Conservation (phyloP, 2,113 vertebrate genomes). For the Gavia stellata region DNA sequence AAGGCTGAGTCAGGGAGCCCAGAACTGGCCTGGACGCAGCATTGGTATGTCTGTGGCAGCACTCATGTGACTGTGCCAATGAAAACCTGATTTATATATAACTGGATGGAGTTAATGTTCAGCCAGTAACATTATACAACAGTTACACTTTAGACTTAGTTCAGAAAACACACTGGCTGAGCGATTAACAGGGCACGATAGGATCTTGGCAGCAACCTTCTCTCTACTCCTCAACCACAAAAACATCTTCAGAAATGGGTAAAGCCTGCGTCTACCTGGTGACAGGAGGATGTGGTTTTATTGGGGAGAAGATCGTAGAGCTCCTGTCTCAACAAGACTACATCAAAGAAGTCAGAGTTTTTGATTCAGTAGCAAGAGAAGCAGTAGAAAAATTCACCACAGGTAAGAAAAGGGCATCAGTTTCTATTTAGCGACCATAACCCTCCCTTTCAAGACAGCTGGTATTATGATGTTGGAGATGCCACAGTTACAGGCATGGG, state of each 20-base stretch:
- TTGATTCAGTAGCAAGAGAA: constrained; percentile 26
- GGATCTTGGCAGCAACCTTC: neutral
- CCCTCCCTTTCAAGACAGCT: neutral
- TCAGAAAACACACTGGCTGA: neutral
- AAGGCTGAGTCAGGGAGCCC: neutral
- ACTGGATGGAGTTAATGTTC: neutral
- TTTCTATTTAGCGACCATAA: neutral
- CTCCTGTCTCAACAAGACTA: constrained; percentile 40
- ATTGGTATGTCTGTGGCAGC: neutral
- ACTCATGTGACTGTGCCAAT: neutral
- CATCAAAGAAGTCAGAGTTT: constrained; percentile 45
- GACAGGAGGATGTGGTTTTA: constrained; percentile 56
- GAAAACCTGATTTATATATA: neutral
- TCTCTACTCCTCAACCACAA: neutral
- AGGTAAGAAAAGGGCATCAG: constrained; percentile 19
- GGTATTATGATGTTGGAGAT: neutral
- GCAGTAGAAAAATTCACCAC: neutral
- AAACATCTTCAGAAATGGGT: neutral
- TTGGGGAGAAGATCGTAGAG: constrained; percentile 12
- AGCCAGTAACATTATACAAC: neutral
- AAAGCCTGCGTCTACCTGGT: constrained; percentile 32
- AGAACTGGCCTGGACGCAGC: fast-evolving
- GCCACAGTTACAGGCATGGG: neutral
- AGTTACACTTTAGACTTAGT: neutral
- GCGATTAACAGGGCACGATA: neutral